These are phyloP conservation scores for Heteromurus nitidus DNA, from an alignment of 2,888 invertebrate genomes.

Conservation along the genomic window DNA sequence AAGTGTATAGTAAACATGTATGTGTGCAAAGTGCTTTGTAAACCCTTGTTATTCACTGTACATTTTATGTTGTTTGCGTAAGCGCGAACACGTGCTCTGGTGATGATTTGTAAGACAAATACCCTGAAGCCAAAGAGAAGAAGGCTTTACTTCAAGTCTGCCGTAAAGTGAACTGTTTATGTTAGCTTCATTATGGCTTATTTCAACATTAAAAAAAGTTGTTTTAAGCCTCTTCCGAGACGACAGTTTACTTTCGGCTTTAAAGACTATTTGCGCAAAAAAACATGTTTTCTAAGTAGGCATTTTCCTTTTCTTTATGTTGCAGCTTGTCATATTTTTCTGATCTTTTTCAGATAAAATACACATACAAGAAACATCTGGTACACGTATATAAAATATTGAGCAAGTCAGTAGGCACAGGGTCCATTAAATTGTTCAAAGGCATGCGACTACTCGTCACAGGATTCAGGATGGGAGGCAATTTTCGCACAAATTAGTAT, in stretches of 20 bases:
- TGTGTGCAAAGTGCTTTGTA: too few relatives aligned
- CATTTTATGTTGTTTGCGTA: not conserved
- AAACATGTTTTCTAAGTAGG: not conserved
- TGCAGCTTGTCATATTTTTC: not conserved
- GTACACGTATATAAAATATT: not conserved
- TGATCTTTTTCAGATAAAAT: not conserved
- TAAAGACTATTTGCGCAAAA: not conserved
- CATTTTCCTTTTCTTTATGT: not conserved
- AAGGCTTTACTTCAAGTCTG: too few relatives aligned
- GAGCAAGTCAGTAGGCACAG: not conserved
- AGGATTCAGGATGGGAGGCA: too few relatives aligned
- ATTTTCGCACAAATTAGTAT: too few relatives aligned
- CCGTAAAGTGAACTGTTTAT: conserved; percentile 3
- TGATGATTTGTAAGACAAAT: conserved; percentile 4
- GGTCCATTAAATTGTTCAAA: not conserved
- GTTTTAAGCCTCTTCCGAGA: not conserved
- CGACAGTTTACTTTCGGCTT: not conserved
- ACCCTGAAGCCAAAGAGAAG: not conserved
- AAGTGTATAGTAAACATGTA: too few relatives aligned
- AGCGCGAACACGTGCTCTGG: not conserved
- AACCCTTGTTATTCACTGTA: too few relatives aligned
- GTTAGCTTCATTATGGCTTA: not conserved
- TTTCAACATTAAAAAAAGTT: not conserved
- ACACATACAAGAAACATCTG: not conserved
- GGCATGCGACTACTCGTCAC: too few relatives aligned